These are phyloP conservation scores for Pyrgilauda ruficollis DNA, from an alignment of 2,113 vertebrate genomes.

Conservation along the genomic window DNA sequence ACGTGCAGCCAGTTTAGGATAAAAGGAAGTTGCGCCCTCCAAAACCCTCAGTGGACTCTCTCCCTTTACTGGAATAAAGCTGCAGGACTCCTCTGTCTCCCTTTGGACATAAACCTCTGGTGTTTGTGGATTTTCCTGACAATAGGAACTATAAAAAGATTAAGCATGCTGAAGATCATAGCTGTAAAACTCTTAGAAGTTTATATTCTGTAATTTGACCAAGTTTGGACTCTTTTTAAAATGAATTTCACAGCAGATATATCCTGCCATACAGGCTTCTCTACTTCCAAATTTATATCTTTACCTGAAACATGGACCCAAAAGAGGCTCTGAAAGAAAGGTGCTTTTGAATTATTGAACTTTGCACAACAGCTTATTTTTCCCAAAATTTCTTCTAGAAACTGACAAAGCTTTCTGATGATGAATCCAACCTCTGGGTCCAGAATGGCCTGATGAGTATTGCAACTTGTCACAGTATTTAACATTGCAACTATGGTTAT, in stretches of 20 bases:
- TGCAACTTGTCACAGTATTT: not conserved
- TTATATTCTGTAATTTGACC: not conserved
- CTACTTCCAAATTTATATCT: not conserved
- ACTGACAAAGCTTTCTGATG: not conserved
- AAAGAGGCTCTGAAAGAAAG: not conserved
- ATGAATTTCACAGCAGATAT: not conserved
- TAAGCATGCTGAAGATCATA: not conserved
- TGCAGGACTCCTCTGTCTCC: not conserved
- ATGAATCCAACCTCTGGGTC: not conserved
- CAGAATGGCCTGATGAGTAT: not conserved
- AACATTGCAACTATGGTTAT: not conserved
- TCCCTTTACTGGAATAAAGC: too few relatives aligned
- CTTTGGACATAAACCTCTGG: not conserved
- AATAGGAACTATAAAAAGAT: not conserved
- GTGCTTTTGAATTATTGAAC: not conserved
- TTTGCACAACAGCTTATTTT: not conserved
- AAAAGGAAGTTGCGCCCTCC: not conserved
- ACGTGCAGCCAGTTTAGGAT: rapidly evolving
- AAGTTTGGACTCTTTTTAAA: not conserved
- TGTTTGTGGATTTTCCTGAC: not conserved
- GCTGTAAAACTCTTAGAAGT: not conserved
- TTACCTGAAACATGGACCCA: not conserved
- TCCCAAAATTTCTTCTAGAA: not conserved
- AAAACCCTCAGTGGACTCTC: too few relatives aligned
- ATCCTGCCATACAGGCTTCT: not conserved